phyloP scores from a whole-genome alignment of 2,797 vertebrate genomes.

The Simalia tracyae region DNA sequence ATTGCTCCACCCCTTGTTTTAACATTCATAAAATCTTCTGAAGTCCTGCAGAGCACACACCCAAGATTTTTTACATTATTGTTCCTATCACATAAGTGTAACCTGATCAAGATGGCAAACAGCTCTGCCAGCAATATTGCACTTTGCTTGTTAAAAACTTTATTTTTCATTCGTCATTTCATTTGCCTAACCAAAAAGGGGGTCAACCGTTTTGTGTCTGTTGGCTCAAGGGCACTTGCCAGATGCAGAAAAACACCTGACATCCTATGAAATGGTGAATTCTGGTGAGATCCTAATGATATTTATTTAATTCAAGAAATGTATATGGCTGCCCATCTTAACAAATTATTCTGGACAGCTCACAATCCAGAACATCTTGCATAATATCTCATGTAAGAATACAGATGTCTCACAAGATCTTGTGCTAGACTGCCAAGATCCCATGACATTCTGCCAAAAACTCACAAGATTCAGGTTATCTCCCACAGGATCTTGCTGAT shows the following conservation, averaged over 20 bases:
- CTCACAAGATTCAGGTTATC: background rate
- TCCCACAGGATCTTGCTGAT: background rate
- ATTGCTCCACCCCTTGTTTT: background rate
- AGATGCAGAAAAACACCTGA: background rate
- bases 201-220: background rate
- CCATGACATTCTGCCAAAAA: background rate
- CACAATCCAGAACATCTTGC: background rate
- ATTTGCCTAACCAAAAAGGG: background rate
- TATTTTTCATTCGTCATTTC: background rate
- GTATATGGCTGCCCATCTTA: background rate
- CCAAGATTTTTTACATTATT: background rate
- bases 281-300: background rate
- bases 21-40: background rate
- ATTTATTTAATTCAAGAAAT: background rate
- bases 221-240: background rate
- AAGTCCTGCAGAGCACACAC: background rate
- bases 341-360: background rate
- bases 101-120: background rate
- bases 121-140: background rate
- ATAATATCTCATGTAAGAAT: background rate
- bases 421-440: background rate
- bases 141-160: background rate
- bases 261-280: background rate
- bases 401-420: background rate
- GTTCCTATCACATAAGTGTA: background rate